Percentiles rank a stretch among this genome's conserved stretches.
phyloP scores from a whole-genome alignment of 2,888 invertebrate species.

The Ophion costatus region DNA sequence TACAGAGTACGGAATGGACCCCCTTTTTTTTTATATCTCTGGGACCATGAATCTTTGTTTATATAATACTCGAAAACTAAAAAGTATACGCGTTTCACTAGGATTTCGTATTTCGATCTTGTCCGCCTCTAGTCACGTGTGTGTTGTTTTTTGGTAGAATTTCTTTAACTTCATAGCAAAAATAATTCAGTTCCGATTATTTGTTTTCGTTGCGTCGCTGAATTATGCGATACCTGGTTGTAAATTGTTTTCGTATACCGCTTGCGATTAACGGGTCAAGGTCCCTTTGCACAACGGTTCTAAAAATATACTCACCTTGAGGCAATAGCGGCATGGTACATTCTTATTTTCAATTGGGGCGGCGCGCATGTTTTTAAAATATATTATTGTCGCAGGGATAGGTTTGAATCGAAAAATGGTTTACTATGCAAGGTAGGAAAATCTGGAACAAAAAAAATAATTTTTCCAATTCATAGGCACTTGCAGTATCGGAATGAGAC shows the following conservation, averaged over 20 bases:
- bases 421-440: no score
- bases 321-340: constrained; percentile 37
- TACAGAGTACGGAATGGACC: not conserved
- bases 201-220: not conserved
- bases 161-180: not conserved
- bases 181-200: not conserved
- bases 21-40: not conserved
- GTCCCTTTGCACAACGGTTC: constrained; percentile 29
- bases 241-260: constrained; percentile 40
- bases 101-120: constrained; percentile 21
- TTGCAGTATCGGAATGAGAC: no score
- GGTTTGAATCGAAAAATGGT: no score
- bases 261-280: constrained; percentile 44
- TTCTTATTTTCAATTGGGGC: constrained; percentile 29
- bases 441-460: no score
- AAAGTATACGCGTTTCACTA: constrained; percentile 31
- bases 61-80: constrained; percentile 19
- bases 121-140: constrained; percentile 14
- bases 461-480: no score
- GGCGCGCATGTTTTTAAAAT: not conserved
- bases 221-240: not conserved
- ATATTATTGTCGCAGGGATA: not conserved
- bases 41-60: constrained; percentile 9
- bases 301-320: constrained; percentile 63
- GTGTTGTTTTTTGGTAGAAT: not conserved